phyloP scores from a whole-genome alignment of 2,113 vertebrate species.

The Anolis sagrei region DNA sequence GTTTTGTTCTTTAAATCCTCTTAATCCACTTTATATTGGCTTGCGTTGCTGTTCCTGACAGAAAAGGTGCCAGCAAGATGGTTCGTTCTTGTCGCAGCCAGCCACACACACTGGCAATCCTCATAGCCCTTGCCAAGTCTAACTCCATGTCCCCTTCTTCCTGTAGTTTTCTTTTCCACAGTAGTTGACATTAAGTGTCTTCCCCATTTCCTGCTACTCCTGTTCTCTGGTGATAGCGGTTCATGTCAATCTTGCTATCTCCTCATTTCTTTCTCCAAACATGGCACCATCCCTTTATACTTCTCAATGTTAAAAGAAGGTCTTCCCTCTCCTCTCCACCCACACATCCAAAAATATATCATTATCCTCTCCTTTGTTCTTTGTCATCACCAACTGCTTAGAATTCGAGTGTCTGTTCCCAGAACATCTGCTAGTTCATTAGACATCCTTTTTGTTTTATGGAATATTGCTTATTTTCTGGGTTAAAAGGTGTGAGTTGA shows the following conservation, averaged over 20 bases:
- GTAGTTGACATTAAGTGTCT: conserved; percentile 64
- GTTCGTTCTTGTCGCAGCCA: conserved; percentile 57
- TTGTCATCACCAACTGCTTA: not conserved
- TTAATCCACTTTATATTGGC: conserved; percentile 65
- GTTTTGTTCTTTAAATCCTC: conserved; percentile 62
- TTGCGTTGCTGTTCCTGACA: conserved; percentile 51
- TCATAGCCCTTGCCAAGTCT: conserved; percentile 64
- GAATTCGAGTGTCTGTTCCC: not conserved
- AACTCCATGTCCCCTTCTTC: conserved; percentile 52
- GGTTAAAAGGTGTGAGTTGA: not conserved
- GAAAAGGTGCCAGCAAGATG: conserved; percentile 63
- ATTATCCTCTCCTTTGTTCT: conserved; percentile 13
- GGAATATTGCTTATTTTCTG: not conserved
- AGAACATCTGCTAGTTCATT: not conserved
- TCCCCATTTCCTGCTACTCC: conserved; percentile 55
- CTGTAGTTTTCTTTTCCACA: conserved; percentile 64
- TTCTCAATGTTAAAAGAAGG: conserved; percentile 16
- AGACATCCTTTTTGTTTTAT: not conserved
- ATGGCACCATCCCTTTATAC: not conserved
- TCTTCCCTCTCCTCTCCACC: not conserved
- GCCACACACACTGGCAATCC: conserved; percentile 68
- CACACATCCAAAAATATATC: conserved; percentile 4
- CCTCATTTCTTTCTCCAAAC: conserved; percentile 35
- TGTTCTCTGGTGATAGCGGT: conserved; percentile 21
- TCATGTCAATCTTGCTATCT: conserved; percentile 44